Percentiles rank a stretch among this genome's conserved stretches.
These are phyloP conservation scores for Melanotaenia boesemani DNA, from an alignment of 2,797 vertebrate genomes.

Conservation along the genomic window DNA sequence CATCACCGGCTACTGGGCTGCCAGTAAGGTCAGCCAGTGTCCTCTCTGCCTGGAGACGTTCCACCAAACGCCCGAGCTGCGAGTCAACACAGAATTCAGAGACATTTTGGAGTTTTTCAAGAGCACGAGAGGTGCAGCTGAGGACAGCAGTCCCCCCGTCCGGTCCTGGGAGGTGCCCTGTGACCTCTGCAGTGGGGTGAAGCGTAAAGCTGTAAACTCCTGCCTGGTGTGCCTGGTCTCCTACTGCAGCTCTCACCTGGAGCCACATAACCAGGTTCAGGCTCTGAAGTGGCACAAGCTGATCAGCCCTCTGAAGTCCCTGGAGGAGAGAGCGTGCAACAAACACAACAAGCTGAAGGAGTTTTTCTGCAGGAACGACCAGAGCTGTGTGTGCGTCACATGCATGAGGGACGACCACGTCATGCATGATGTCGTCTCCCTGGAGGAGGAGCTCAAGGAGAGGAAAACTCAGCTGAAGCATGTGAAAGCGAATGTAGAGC, in stretches of 20 bases:
- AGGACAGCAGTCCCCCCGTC: not conserved
- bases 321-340: conserved; percentile 14
- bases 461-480: not conserved
- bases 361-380: conserved; percentile 27
- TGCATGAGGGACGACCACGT: conserved; percentile 11
- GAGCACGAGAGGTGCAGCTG: no score
- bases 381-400: not conserved
- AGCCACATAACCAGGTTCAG: conserved; percentile 10
- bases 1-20: conserved; percentile 6
- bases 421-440: not conserved
- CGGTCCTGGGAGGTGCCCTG: not conserved
- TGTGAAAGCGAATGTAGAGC: not conserved
- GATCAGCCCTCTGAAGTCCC: not conserved
- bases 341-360: conserved; percentile 19
- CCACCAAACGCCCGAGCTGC: not conserved
- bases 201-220: conserved; percentile 16
- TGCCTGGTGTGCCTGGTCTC: conserved; percentile 37
- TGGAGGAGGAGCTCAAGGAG: conserved; percentile 15
- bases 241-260: conserved; percentile 28
- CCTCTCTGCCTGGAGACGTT: conserved; percentile 24
- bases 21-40: not conserved
- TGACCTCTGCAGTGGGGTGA: conserved; percentile 8
- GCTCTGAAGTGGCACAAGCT: conserved; percentile 29
- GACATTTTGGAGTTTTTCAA: conserved; percentile 26
- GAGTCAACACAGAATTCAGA: conserved; percentile 18